Percentiles rank a stretch among this genome's conserved stretches.
phyloP scores from a whole-genome alignment of 1,140 invertebrate species.

The Pantala flavescens region DNA sequence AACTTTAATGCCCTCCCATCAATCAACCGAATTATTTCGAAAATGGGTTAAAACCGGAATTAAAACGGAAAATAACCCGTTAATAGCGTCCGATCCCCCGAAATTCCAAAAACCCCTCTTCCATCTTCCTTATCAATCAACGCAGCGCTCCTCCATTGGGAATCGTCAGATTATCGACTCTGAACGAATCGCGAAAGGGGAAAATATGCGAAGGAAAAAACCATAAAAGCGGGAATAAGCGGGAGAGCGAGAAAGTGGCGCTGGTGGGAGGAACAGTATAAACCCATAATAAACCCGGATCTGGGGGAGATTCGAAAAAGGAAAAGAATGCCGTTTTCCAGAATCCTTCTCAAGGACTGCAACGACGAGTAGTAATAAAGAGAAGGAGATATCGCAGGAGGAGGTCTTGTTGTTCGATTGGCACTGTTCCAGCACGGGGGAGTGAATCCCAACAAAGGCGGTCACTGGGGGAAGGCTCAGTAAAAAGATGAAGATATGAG shows the following conservation, averaged over 20 bases:
- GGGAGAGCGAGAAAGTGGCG: too few species aligned
- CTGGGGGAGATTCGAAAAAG: not conserved
- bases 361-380: not conserved
- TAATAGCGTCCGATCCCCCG: too few species aligned
- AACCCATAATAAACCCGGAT: conserved; percentile 5
- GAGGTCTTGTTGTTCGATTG: not conserved
- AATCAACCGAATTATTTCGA: too few species aligned
- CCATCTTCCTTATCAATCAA: not conserved
- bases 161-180: not conserved
- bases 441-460: not conserved
- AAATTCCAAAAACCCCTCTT: not conserved
- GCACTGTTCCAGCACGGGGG: not conserved
- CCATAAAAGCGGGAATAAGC: too few species aligned
- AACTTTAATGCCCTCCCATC: too few species aligned
- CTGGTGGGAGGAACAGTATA: not conserved
- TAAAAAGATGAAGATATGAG: conserved; percentile 4
- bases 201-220: not conserved
- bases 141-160: not conserved
- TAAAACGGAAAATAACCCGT: too few species aligned
- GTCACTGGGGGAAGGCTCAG: not conserved
- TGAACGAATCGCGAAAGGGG: not conserved
- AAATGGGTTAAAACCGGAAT: too few species aligned
- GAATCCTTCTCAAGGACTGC: not conserved
- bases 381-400: not conserved
- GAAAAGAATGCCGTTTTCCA: not conserved